Conservation (phyloP, 92 coral and sea anemone species). For the Metridium senile region DNA sequence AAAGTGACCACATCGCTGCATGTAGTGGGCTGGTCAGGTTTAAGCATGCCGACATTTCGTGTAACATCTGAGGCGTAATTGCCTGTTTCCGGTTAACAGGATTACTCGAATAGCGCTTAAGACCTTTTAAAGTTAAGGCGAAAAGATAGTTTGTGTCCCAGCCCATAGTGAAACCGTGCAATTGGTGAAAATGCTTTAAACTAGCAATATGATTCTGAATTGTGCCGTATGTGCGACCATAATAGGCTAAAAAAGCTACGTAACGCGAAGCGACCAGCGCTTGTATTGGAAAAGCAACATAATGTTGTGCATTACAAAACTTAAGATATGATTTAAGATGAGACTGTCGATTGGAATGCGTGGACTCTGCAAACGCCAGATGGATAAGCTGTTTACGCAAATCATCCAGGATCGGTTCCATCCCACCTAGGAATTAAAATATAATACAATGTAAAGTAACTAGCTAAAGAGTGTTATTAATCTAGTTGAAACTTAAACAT, state of each 20-base stretch:
- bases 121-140: conserved; percentile 10
- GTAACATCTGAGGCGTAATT: conserved; percentile 27
- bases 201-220: conserved; percentile 24
- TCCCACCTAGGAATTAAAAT: too few species aligned
- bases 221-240: conserved; percentile 20
- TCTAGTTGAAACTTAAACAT: not conserved
- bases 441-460: too few species aligned
- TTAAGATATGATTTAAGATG: conserved; percentile 18
- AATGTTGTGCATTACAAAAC: conserved; percentile 9
- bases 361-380: conserved; percentile 31
- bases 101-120: conserved; percentile 4
- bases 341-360: conserved; percentile 25
- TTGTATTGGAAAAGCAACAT: conserved; percentile 28
- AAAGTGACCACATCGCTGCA: conserved; percentile 6
- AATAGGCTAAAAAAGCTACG: conserved; percentile 16
- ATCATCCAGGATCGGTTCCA: not conserved
- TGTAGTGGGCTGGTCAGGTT: too few species aligned
- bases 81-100: conserved; percentile 9
- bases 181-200: conserved; percentile 18
- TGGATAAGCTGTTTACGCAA: not conserved
- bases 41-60: too few species aligned
- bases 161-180: conserved; percentile 11
- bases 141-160: conserved; percentile 16
- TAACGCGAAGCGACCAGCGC: conserved; percentile 4
- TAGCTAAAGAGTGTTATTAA: too few species aligned